These are phyloP conservation scores for Drosophila cyrtoloma DNA, from an alignment of 2,888 invertebrate genomes.

Conservation along the genomic window DNA sequence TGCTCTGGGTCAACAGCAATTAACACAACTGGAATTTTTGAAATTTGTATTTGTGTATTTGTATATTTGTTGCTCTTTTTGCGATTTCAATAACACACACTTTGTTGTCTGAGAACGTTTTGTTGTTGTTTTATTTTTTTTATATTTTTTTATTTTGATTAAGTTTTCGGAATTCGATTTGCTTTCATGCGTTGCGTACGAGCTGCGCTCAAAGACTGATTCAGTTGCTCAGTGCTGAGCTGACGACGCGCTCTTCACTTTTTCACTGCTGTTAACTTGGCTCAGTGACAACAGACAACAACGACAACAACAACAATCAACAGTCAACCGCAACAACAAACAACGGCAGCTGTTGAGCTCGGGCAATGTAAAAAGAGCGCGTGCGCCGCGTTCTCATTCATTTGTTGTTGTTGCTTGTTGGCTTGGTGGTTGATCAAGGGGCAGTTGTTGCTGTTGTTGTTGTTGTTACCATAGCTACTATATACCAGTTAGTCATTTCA, in stretches of 20 bases:
- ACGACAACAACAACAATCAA: conserved; percentile 5
- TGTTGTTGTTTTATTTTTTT: not conserved
- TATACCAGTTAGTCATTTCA: conserved; percentile 56
- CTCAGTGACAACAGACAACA: conserved; percentile 44
- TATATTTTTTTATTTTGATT: not conserved
- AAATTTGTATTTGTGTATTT: conserved; percentile 3
- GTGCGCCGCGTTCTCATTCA: conserved; percentile 72
- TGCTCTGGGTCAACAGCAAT: conserved; percentile 14
- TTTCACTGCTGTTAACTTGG: conserved; percentile 64
- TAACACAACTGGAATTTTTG: conserved; percentile 22
- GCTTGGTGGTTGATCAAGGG: conserved; percentile 27
- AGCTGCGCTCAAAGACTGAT: conserved; percentile 81
- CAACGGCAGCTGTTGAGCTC: conserved; percentile 59
- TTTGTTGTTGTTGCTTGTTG: conserved; percentile 18
- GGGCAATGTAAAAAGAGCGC: conserved; percentile 60
- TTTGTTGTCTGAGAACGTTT: conserved; percentile 13
- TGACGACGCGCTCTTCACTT: conserved; percentile 35
- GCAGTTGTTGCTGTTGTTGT: conserved; percentile 23
- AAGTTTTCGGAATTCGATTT: not conserved
- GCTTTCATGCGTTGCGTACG: conserved; percentile 59
- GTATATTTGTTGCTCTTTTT: conserved; percentile 5
- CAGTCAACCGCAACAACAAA: conserved; percentile 6
- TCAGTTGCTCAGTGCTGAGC: conserved; percentile 47
- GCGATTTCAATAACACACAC: conserved; percentile 29
- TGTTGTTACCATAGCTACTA: conserved; percentile 20